Evolutionary conservation across 1,140 invertebrate genomes (phyloP).

Genomic region (Neodiprion lecontei): DNA sequence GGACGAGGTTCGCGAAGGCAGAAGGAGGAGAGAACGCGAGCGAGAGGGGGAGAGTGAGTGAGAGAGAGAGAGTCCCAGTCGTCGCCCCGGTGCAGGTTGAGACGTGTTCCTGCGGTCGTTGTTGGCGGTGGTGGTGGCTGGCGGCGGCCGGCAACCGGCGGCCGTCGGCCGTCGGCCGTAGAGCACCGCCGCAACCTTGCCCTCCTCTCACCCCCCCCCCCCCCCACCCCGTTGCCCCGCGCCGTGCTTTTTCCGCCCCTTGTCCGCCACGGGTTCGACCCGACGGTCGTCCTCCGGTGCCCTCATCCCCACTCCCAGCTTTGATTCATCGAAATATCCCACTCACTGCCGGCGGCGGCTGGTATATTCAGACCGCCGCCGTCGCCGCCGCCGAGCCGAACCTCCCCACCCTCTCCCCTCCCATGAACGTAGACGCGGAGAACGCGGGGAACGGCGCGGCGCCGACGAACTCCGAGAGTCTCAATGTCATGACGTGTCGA

Average conservation of each 20-base stretch:
- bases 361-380: background rate
- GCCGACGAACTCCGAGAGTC: constrained; percentile 18
- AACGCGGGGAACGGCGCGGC: background rate
- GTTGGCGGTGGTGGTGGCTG: background rate
- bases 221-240: background rate
- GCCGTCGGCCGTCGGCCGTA: background rate
- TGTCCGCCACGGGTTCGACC: background rate
- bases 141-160: background rate
- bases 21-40: too few species aligned
- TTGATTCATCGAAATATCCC: constrained; percentile 15
- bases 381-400: background rate
- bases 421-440: constrained; percentile 24
- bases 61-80: background rate
- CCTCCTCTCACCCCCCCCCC: background rate
- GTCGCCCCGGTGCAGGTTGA: constrained; percentile 15
- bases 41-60: background rate
- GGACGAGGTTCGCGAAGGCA: too few species aligned
- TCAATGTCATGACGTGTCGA: constrained; percentile 35
- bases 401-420: constrained; percentile 7
- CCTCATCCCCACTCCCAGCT: background rate
- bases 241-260: background rate
- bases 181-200: constrained; percentile 5
- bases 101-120: constrained; percentile 17
- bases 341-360: background rate
- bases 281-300: background rate